Evolutionary conservation across 2,888 invertebrate species (phyloP), one percentile per base, ranked within the genome.

Genomic region (Ethmia dodecea): DNA sequence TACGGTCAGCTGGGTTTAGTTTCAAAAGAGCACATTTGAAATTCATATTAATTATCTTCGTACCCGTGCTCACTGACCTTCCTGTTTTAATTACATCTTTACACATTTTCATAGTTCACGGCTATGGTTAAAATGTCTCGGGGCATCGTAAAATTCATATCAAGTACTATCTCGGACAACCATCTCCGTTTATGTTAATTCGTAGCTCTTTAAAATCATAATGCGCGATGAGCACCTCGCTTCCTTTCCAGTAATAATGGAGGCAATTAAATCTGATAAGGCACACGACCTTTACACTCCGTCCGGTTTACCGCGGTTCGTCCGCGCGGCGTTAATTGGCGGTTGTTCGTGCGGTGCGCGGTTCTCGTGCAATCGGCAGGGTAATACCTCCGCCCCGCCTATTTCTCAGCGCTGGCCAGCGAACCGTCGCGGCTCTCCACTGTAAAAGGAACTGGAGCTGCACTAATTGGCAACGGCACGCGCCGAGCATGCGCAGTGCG

Each of bases 391-490:
- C 46, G 60, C 58, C 52, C 65, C 64, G 58, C 67, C 71, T 54
- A 55, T 52, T 40, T 31, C 47, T 36, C 35, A 44, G 33, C 48
- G 53, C 53, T 52, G 59, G 58, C 53, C 72, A 74, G 65, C 73
- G 73, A 74, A 73, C 74, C 75, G 73, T 69, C 72, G 62, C 74
- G 67, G 63, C 71, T 76, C 76, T 76, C 74, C 67, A 69, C 75
- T 67, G 71, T 70, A 60, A 68, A 69, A 69, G 71, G 72, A 84
- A 86, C 74, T 84, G 76, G 83, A 86, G 83, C 84, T 77, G 72
- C 79, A 83, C 86, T 84, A 86, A 86, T 86, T 84, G 81, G 80
- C 73, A 45, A 52, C 57, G 79, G 83, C 83, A 83, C 81, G 81
- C 83, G 83, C 80, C 76, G 57, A 36, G 28, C 40, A 37, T 38